phyloP scores from a whole-genome alignment of 2,888 invertebrate genomes.

The Crocallis elinguaria region DNA sequence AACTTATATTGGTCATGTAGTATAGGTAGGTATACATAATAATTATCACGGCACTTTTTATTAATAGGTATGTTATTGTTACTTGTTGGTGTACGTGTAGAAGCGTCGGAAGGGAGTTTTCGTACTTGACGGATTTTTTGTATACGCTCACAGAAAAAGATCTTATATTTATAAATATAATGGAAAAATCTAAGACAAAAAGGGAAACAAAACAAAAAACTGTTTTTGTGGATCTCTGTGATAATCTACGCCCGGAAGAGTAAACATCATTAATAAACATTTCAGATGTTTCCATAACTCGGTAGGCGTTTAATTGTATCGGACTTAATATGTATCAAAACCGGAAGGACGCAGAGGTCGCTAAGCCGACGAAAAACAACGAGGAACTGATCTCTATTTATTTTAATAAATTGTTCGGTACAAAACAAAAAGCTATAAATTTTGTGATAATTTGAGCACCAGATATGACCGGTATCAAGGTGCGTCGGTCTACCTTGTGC shows the following conservation, averaged over 20 bases:
- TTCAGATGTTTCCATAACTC: slow-evolving; percentile 25
- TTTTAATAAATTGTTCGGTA: slow-evolving; percentile 50
- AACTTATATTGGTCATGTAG: no score
- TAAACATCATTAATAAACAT: slow-evolving; percentile 20
- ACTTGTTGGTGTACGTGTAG: no score
- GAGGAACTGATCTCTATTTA: slow-evolving; percentile 50
- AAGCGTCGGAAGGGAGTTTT: no score
- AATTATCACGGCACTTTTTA: no score
- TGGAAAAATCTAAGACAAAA: not conserved
- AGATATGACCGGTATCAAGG: slow-evolving; percentile 27
- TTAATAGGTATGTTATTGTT: no score
- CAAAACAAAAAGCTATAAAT: slow-evolving; percentile 26
- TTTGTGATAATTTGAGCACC: slow-evolving; percentile 22
- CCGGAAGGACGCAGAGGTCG: slow-evolving; percentile 48
- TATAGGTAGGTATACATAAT: no score
- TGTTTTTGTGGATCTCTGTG: slow-evolving; percentile 17
- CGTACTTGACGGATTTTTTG: not conserved
- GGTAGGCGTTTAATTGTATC: slow-evolving; percentile 27
- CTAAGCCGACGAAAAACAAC: slow-evolving; percentile 40
- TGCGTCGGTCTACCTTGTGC: slow-evolving; percentile 1
- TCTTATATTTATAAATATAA: not conserved
- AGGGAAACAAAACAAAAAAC: not conserved
- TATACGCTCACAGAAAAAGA: not conserved
- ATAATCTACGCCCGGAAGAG: slow-evolving; percentile 28
- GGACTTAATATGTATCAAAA: slow-evolving; percentile 33